Base-by-base conservation (phyloP, 2,113 vertebrate species). In the Cyprinodon variegatus region DNA sequence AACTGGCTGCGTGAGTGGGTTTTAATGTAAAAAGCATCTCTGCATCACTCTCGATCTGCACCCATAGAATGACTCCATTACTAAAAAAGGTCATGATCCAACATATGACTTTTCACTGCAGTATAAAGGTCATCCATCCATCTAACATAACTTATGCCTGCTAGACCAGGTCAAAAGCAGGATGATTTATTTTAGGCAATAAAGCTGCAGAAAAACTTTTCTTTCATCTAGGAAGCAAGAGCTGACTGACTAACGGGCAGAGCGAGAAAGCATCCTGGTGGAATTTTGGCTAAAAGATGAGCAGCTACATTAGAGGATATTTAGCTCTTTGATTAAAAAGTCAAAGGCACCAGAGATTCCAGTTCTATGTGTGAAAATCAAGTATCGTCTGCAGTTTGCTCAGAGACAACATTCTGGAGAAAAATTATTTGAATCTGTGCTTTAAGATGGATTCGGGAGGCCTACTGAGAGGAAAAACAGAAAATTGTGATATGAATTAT, bases 61-160 rank as follows among this genome's bases (percentile, higher is more conserved):
- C 61, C 59, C 37, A 36, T 29, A 66, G 38, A 60, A 67, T 4
- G n/a, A 57, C 39, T 68, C 61, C 10, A 3, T 66, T 62, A 45
- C 63, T 45, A 72, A 41, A 2, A 81, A 70, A 84, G 79, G 79
- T 87, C 76, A 65, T 62, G 29, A 62, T 46, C 14, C 61, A 76
- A 81, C 11, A 12, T 11, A 39, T 46, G 37, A 22, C n/a, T 66
- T 68, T 66, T 68, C 48, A 46, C 65, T n/a, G 17, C 17, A 48
- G 14, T 64, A 68, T 61, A 70, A 81, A 72, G 64, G 53, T 69
- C 41, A 70, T 12, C 5, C 45, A 72, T 73, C 37, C 62, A 57
- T 64, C 43, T 57, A 57, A 6, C 4, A 20, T 39, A 4, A 13
- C 43, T 68, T 74, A 29, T 29, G 29, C 29, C 29, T 29, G 29